Evolutionary conservation across 1,140 invertebrate genomes (phyloP).

Genomic region (Diabrotica virgifera): DNA sequence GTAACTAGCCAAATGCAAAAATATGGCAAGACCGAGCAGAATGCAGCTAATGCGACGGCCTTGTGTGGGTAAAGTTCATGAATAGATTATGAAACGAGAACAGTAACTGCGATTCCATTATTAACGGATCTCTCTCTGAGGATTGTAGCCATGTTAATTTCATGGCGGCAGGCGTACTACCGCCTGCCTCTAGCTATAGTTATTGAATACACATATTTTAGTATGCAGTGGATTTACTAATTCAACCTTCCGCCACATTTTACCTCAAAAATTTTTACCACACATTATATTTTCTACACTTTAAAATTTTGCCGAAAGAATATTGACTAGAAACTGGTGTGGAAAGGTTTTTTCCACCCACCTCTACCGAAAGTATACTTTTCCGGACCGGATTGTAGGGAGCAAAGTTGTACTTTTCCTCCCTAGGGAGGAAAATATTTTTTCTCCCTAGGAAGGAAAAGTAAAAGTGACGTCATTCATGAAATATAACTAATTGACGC

Average conservation of each 20-base stretch:
- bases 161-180: neutral
- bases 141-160: neutral
- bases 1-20: too few species aligned
- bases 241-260: neutral
- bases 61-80: neutral
- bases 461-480: too few species aligned
- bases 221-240: constrained; percentile 2
- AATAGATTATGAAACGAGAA: constrained; percentile 1
- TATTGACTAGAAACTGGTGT: too few species aligned
- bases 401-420: too few species aligned
- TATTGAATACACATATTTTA: constrained; percentile 3
- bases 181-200: neutral
- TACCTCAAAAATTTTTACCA: neutral
- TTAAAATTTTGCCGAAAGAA: neutral
- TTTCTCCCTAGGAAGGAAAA: too few species aligned
- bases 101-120: neutral
- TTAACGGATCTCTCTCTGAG: constrained; percentile 1
- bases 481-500: too few species aligned
- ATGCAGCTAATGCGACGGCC: neutral
- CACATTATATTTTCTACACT: neutral
- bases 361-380: too few species aligned
- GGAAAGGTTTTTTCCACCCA: too few species aligned
- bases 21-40: neutral
- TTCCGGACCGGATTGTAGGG: too few species aligned
- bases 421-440: too few species aligned